phyloP scores from a whole-genome alignment of 1,140 invertebrate genomes.

The Episyrphus balteatus region DNA sequence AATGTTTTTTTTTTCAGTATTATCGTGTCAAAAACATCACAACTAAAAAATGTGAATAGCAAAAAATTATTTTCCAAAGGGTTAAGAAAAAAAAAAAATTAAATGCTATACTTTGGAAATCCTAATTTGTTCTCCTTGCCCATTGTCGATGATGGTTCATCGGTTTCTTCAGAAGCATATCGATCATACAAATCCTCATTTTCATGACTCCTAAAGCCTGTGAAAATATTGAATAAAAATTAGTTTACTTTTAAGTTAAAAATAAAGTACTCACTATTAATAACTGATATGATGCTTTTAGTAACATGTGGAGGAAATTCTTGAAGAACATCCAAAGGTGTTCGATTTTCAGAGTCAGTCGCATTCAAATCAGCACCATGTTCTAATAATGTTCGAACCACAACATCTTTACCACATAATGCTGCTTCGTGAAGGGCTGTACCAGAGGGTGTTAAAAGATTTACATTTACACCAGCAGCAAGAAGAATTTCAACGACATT shows the following conservation, averaged over 20 bases:
- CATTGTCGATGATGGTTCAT: no score
- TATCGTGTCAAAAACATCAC: no score
- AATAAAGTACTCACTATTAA: conserved; percentile 59
- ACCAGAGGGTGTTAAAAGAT: conserved; percentile 75
- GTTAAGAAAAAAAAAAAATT: no score
- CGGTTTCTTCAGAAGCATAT: no score
- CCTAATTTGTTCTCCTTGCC: no score
- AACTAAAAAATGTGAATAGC: no score
- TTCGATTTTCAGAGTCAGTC: conserved; percentile 65
- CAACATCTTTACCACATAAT: conserved; percentile 84
- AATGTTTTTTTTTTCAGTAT: no score
- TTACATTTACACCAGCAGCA: conserved; percentile 77
- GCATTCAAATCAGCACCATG: conserved; percentile 72
- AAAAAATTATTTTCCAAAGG: no score
- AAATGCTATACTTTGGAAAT: no score
- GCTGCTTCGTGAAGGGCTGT: conserved; percentile 93
- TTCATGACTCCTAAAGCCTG: neutral
- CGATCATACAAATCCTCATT: no score
- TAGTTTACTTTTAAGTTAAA: neutral
- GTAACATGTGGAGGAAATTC: conserved; percentile 84
- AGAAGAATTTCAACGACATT: conserved; percentile 74
- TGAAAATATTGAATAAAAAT: neutral
- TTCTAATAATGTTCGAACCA: conserved; percentile 72
- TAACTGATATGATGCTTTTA: conserved; percentile 69
- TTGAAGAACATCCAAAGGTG: conserved; percentile 75